Percentiles rank a stretch among this genome's conserved stretches.
Evolutionary conservation across 2,797 vertebrate species (phyloP).

Genomic region (Dromococcyx pavoninus): DNA sequence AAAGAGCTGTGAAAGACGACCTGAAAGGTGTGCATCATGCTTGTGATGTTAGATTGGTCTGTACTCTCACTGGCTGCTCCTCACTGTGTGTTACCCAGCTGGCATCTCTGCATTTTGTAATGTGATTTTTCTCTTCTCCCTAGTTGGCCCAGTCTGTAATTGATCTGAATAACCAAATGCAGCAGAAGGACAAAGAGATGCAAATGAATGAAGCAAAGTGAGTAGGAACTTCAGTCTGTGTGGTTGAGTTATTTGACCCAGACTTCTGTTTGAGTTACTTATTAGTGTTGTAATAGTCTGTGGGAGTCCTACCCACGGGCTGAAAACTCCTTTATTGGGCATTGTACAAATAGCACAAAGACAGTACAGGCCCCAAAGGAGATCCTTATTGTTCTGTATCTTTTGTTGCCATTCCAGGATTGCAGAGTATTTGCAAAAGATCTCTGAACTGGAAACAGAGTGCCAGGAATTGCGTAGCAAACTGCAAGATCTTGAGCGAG

Average conservation of each 20-base stretch:
- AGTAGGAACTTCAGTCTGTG: conserved; percentile 48
- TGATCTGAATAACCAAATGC: conserved; percentile 94
- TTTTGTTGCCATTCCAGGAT: conserved; percentile 79
- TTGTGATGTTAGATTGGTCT: neutral
- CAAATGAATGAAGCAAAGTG: conserved; percentile 93
- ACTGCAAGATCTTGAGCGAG: conserved; percentile 90
- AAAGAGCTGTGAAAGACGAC: neutral
- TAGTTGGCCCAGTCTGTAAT: conserved; percentile 95
- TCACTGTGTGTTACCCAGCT: neutral
- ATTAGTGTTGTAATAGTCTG: neutral
- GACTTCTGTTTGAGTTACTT: neutral
- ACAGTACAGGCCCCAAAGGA: neutral
- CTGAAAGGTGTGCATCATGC: neutral
- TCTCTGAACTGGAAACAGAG: conserved; percentile 85
- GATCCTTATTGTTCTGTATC: neutral
- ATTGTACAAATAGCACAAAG: neutral
- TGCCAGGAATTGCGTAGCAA: conserved; percentile 85
- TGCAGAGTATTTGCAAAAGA: conserved; percentile 87
- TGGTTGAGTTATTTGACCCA: neutral
- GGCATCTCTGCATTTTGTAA: neutral
- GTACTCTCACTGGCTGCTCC: neutral
- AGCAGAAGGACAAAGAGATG: conserved; percentile 94
- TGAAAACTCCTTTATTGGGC: neutral
- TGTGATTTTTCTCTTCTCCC: neutral
- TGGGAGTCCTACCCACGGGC: neutral